Base-by-base conservation (phyloP, 2,888 invertebrate species). In the Ennomos erosarius region DNA sequence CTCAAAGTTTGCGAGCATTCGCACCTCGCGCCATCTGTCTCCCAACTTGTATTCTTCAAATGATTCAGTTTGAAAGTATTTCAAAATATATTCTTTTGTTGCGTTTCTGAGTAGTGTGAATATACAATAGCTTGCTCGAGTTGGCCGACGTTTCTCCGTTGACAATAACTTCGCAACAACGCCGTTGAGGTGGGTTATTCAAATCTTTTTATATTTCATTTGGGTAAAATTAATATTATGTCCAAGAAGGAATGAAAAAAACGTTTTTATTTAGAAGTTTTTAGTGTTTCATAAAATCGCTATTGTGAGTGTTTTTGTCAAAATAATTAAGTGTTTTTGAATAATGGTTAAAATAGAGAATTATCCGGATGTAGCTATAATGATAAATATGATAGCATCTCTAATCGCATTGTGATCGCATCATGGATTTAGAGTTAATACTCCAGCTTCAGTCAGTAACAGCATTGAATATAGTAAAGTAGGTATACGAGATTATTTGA, bases 1-100 rank as follows among this genome's bases (percentile, higher is more conserved):
- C 90, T 90, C 87, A 84, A 92, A 90, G 85, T 90, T 91, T 88
- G 55, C 48, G 58, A 67, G 65, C 62, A 87, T 90, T 90, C 85
- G 86, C 90, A 90, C 91, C 91, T 90, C 88, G 80, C 73, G 73
- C 84, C 81, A 81, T 84, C 83, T 81, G 81, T 82, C 79, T 79
- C 79, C 76, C 82, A 88, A 90, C 87, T 90, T 91, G 87, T 88
- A 89, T 88, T 88, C 87, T 85, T 85, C 84, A 86, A 87, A 91
- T 91, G 86, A 91, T 91, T 89, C 88, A 90, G 87, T 91, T 91
- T 86, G 81, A 76, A 79, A 85, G 81, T 86, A 83, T 82, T 84
- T 85, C 82, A 83, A 86, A 85, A 88, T 87, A 86, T 87, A 88
- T 88, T 86, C 89, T 87, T 86, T 81, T 79, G 85, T 81, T 78